Base-by-base conservation (phyloP, 2,888 invertebrate species). In the Andrena bicolor region DNA sequence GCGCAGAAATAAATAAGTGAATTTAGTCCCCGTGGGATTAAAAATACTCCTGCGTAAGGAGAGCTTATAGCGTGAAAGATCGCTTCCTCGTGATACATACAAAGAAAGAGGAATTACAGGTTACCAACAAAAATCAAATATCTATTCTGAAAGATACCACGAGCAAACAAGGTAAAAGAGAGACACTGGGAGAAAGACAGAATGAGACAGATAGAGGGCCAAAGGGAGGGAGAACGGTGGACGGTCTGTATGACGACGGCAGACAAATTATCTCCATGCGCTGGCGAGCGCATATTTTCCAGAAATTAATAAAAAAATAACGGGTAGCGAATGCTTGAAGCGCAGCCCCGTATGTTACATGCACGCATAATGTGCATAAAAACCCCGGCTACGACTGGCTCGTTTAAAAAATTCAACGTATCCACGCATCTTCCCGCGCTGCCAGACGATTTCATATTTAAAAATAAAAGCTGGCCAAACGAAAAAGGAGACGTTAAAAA, bases 251-350 rank as follows among this genome's bases (percentile, higher is more conserved):
- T 48, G 75, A 74, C 71, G 71, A 74, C 75, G 68, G 63, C 77
- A 72, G 83, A 82, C 78, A 69, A 82, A 82, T 82, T 75, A 78
- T 75, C 83, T 72, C 73, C 51, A 48, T 69, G 80, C 76, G 61
- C 72, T 53, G 73, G 73, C 79, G 78, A 79, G 82, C 75, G 75
- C 78, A 82, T 79, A 78, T 82, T 84, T 82, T 79, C 56, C 64
- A 41, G 78, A 79, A 84, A 84, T 84, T 84, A 84, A 84, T 84
- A 82, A 82, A 78, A 84, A 82, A 82, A 82, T 76, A 77, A 61
- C 81, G 77, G 60, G 51, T 56, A 70, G 64, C 56, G 72, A 56
- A 79, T 63, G 78, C 70, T 76, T 56, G 28, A 61, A 63, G 65
- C 64, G 75, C 69, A 35, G 35, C 56, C 41, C 26, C 30, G 61